phyloP scores from a whole-genome alignment of 2,797 vertebrate genomes.

The Spinus pinus region DNA sequence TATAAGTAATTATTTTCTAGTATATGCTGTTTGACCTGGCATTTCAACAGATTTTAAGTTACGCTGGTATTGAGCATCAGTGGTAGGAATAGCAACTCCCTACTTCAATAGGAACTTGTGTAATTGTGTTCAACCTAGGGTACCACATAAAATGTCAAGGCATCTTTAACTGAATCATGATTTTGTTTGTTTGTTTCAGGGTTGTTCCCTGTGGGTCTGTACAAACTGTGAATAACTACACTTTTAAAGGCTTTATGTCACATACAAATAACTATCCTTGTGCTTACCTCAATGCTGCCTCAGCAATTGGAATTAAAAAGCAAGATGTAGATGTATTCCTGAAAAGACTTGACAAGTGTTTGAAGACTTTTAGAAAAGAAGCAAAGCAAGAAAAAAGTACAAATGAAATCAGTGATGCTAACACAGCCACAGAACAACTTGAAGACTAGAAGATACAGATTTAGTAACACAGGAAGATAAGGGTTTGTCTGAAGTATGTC shows the following conservation, averaged over 20 bases:
- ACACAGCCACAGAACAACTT: not conserved
- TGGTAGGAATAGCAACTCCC: not conserved
- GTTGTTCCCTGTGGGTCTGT: slow-evolving; percentile 86
- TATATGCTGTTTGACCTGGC: not conserved
- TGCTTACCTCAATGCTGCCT: slow-evolving; percentile 94
- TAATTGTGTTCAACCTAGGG: not conserved
- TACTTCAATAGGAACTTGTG: not conserved
- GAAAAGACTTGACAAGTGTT: slow-evolving; percentile 92
- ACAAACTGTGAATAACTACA: slow-evolving; percentile 88
- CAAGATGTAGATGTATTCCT: slow-evolving; percentile 89
- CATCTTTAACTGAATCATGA: not conserved
- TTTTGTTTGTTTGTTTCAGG: slow-evolving; percentile 74
- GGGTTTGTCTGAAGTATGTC: not conserved
- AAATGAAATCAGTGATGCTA: not conserved
- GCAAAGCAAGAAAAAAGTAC: slow-evolving; percentile 16
- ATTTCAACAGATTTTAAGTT: not conserved
- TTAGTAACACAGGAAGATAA: not conserved
- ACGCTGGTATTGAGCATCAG: not conserved
- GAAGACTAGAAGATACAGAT: not conserved
- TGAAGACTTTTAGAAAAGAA: slow-evolving; percentile 83
- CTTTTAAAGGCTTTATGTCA: slow-evolving; percentile 93
- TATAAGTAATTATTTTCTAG: not conserved
- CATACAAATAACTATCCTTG: slow-evolving; percentile 87
- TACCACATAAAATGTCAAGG: not conserved
- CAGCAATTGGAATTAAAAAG: slow-evolving; percentile 89